Evolutionary conservation across 2,797 vertebrate species (phyloP).

Genomic region (Gymnoscopelus microlampas): DNA sequence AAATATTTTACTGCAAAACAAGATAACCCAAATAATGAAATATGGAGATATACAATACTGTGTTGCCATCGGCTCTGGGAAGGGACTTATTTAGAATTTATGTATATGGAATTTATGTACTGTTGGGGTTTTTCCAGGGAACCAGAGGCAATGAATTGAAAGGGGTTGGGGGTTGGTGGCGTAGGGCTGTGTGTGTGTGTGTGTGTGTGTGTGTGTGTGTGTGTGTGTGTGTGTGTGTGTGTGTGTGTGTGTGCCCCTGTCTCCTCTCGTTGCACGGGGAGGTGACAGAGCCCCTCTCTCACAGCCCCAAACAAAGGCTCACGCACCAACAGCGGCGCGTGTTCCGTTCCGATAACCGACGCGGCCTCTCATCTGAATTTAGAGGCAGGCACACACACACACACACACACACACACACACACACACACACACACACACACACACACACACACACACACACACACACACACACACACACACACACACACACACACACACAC

Average conservation of each 20-base stretch:
- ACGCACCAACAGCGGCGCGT: constrained; percentile 61
- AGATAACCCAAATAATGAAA: not conserved
- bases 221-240: constrained; percentile 39
- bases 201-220: constrained; percentile 12
- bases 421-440: constrained; percentile 17
- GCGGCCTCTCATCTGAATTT: constrained; percentile 76
- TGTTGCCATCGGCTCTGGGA: constrained; percentile 22
- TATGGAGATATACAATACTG: constrained; percentile 21
- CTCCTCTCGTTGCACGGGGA: constrained; percentile 75
- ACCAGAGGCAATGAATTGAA: constrained; percentile 47
- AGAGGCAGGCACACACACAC: constrained; percentile 44
- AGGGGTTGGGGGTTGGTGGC: constrained; percentile 25
- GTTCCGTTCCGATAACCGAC: constrained; percentile 79
- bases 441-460: constrained; percentile 13
- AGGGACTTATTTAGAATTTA: constrained; percentile 10
- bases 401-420: constrained; percentile 3
- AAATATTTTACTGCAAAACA: not conserved
- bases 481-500: constrained; percentile 26
- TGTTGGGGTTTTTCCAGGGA: constrained; percentile 50
- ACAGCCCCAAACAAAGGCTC: constrained; percentile 80
- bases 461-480: constrained; percentile 17
- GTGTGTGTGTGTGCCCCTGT: constrained; percentile 49
- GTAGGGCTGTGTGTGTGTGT: not conserved
- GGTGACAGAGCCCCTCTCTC: constrained; percentile 80
- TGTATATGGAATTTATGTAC: constrained; percentile 40